phyloP scores from a whole-genome alignment of 2,797 vertebrate species.

The Paedocypris micromegethes region DNA sequence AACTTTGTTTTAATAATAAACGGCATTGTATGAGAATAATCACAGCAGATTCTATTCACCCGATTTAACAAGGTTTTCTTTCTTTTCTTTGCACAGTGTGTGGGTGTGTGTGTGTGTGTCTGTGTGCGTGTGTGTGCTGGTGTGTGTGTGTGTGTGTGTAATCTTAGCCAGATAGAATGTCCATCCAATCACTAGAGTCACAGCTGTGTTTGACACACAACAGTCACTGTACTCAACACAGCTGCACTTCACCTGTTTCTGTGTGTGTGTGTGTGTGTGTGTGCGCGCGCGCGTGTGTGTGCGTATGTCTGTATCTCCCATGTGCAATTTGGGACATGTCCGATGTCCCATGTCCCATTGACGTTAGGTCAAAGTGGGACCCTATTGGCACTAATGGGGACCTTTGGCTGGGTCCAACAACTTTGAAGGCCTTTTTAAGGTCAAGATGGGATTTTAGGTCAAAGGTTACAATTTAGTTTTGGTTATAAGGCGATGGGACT shows the following conservation, averaged over 20 bases:
- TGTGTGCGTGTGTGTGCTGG: conserved; percentile 8
- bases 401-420: too few species aligned
- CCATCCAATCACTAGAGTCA: conserved; percentile 24
- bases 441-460: too few species aligned
- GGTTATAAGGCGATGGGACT: too few species aligned
- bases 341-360: too few species aligned
- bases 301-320: too few species aligned
- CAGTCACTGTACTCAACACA: conserved; percentile 39
- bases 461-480: too few species aligned
- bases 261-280: conserved; percentile 5
- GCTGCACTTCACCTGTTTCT: conserved; percentile 38
- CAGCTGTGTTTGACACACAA: conserved; percentile 33
- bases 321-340: too few species aligned
- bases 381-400: too few species aligned
- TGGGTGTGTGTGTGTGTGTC: not conserved
- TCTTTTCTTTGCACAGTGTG: not conserved
- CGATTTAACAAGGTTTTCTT: not conserved
- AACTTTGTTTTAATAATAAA: too few species aligned
- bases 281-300: not conserved
- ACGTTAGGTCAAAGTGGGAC: too few species aligned
- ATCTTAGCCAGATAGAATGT: conserved; percentile 42
- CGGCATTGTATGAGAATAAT: too few species aligned
- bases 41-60: not conserved
- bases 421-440: too few species aligned
- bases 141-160: conserved; percentile 35